Conservation (phyloP, 2,797 vertebrate species). For the Clarias pachynema region DNA sequence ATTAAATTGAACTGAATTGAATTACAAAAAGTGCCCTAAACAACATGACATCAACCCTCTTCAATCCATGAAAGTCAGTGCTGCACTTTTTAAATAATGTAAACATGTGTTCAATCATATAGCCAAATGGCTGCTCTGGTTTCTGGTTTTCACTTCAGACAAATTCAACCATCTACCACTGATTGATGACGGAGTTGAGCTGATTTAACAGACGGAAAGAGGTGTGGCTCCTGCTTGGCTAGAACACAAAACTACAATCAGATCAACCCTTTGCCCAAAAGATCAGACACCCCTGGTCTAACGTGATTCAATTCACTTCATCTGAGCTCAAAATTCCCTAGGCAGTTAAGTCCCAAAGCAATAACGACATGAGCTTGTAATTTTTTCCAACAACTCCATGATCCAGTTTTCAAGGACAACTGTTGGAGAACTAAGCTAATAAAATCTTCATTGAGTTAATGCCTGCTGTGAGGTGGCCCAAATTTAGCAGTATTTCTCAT, state of each 20-base stretch:
- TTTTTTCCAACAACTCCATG: slow-evolving; percentile 27
- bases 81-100: background rate
- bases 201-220: background rate
- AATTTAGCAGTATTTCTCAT: slow-evolving; percentile 8
- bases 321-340: background rate
- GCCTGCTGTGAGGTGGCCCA: background rate
- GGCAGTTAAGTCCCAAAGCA: background rate
- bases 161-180: background rate
- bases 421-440: slow-evolving; percentile 5
- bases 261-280: background rate
- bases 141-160: background rate
- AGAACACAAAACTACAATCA: background rate
- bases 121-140: background rate
- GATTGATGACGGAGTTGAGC: background rate
- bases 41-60: background rate
- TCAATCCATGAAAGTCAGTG: background rate
- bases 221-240: background rate
- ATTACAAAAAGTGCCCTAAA: background rate
- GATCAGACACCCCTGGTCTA: background rate
- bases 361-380: background rate
- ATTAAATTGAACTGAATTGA: background rate
- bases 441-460: background rate
- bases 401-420: slow-evolving; percentile 59
- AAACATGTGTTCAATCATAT: background rate
- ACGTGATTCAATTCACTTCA: background rate